Base-by-base conservation (phyloP, 2,888 invertebrate species). In the Plebejus melissa region DNA sequence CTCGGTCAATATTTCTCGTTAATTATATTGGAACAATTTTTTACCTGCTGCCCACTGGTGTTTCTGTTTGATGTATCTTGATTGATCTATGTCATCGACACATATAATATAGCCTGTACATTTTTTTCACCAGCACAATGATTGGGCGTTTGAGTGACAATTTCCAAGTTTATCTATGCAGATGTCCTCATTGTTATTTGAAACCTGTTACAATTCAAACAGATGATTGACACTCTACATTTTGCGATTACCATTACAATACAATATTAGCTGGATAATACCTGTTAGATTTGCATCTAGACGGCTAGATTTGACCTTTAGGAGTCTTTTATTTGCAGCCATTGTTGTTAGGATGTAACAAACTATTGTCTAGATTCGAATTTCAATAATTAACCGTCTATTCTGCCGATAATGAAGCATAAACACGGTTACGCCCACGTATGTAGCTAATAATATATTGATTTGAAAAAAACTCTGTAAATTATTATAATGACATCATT, bases 111-210 rank as follows among this genome's bases (percentile, higher is more conserved):
- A 85, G 83, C 81, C 79, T 82, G 78, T 82, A 54, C 16, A 54
- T 81, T 85, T 87, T 87, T 85, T 82, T 80, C 77, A 71, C 32
- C 76, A 77, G 78, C 81, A 81, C 80, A 81, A 79, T 83, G 82
- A 83, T 83, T 83, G 85, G 84, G 82, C 72, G 82, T 84, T 81
- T 87, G 88, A 88, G 87, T 88, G 88, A 90, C 90, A 88, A 84
- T 84, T 85, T 86, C 87, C 87, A 86, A 86, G 83, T 82, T 85
- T 86, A 86, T 88, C 82, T 84, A 85, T 86, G 87, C 90, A 88
- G 85, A 89, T 90, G 88, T 86, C 83, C 83, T 81, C 83, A 85
- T 82, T 84, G 88, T 88, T 90, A 91, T 91, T 90, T 88, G 90
- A 91, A 90, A 89, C 82, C 81, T 82, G 83, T 83, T 82, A 60